These are phyloP conservation scores for Lordiphosa mommai DNA, from an alignment of 1,140 invertebrate genomes.

Conservation along the genomic window DNA sequence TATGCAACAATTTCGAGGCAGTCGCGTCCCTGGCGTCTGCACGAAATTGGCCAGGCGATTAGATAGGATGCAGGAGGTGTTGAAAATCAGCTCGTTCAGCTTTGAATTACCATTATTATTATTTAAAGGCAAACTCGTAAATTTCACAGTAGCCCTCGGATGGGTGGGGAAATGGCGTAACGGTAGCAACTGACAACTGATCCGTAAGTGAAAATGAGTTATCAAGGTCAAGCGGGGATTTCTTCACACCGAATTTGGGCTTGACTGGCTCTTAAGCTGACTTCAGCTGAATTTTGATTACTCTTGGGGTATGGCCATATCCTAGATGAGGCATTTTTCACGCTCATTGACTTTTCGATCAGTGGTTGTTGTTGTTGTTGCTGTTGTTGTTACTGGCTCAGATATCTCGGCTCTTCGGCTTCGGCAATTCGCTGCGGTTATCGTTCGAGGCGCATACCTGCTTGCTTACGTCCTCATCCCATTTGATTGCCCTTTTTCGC, in stretches of 20 bases:
- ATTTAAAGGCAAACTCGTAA: constrained; percentile 16
- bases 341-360: neutral
- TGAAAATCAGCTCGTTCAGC: constrained; percentile 65
- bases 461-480: constrained; percentile 45
- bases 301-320: too few relatives aligned
- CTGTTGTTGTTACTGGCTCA: neutral
- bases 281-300: neutral
- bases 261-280: constrained; percentile 6
- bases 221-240: neutral
- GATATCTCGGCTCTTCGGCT: constrained; percentile 16
- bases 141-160: constrained; percentile 20
- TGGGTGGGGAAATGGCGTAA: constrained; percentile 21
- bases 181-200: constrained; percentile 14
- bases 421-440: constrained; percentile 55
- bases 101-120: constrained; percentile 77
- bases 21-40: constrained; percentile 22
- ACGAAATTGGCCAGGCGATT: constrained; percentile 68
- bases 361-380: neutral
- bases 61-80: constrained; percentile 73
- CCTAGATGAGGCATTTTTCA: neutral
- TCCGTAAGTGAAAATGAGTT: neutral
- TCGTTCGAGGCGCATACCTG: constrained; percentile 61
- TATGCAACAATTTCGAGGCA: constrained; percentile 65
- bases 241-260: neutral
- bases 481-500: constrained; percentile 46